Base-by-base conservation (phyloP, 1,140 invertebrate species). In the Wasmannia auropunctata region DNA sequence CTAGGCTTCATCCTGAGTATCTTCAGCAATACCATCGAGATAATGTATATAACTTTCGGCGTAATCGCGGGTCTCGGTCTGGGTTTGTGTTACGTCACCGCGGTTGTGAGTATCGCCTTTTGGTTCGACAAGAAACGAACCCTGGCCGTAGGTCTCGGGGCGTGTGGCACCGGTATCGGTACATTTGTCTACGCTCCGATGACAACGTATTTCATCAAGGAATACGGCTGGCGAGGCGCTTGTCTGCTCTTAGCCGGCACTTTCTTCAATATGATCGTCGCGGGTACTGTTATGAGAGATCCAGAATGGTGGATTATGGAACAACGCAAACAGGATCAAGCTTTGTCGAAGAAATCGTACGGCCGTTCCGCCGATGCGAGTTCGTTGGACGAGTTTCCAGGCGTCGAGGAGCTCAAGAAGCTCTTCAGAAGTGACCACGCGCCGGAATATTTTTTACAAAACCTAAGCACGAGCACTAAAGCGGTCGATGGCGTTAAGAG, bases 91-190 rank as follows among this genome's bases (percentile, higher is more conserved):
- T 98, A 98, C 92, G 98, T 99, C 1, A 98, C 98, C 14, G 98
- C 98, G 1, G 98, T 98, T 1, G 98, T 99, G 2, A 97, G 97
- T 46, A 99, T 99, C 70, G 98, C 98, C 14, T 99, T 98, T 93
- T 99, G 99, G 96, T 99, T 99, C 93, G 99, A 99, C 88, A 98
- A 98, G 91, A 98, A 97, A 91, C 96, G 98, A 34, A 98, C 98
- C 14, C 95, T 99, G 60, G 99, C 99, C 4, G 98, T 98, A 16
- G 98, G 99, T 0, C 96, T 99, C 46, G 98, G 98, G 0, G 98
- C 98, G 3, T 98, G 98, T 89, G 98, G 98, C 25, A 98, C 98
- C 8, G 98, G 98, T 2, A 96, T 98, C 31, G 98, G 98, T 5
- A 97, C 98, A 0, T 98, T 98, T 92, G 94, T 98, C 2, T 98